Conservation (phyloP, 2,888 invertebrate genomes). For the Galerucella pusilla region DNA sequence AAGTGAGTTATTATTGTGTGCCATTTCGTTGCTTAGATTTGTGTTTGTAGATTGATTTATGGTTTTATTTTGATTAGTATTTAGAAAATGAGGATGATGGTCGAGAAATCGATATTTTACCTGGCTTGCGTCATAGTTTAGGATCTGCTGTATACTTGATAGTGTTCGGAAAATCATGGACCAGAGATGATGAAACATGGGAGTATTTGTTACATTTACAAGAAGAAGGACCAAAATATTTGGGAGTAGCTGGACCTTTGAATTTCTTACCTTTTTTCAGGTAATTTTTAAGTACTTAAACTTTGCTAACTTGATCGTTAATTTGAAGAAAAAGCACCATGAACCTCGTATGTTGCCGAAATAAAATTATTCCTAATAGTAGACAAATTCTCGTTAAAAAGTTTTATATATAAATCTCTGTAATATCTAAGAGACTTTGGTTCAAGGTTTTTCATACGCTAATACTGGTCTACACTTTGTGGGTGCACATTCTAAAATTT, state of each 20-base stretch:
- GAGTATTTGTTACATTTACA: slow-evolving; percentile 80
- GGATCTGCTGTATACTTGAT: slow-evolving; percentile 83
- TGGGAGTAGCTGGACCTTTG: slow-evolving; percentile 84
- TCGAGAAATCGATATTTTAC: slow-evolving; percentile 66
- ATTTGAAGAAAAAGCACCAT: background rate
- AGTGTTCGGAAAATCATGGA: slow-evolving; percentile 81
- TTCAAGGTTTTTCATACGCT: too few species aligned
- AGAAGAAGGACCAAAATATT: slow-evolving; percentile 84
- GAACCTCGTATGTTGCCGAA: background rate
- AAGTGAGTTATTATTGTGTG: slow-evolving; percentile 62
- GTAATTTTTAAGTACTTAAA: slow-evolving; percentile 30
- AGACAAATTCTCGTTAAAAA: too few species aligned
- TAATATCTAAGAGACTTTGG: too few species aligned
- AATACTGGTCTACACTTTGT: too few species aligned
- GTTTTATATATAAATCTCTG: too few species aligned
- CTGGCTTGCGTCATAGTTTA: slow-evolving; percentile 74
- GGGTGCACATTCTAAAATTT: too few species aligned
- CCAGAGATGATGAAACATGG: slow-evolving; percentile 79
- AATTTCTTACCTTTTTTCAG: slow-evolving; percentile 80
- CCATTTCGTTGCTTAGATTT: too few species aligned
- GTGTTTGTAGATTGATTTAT: background rate
- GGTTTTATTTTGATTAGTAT: slow-evolving; percentile 41
- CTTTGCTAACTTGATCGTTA: too few species aligned
- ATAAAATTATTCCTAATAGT: too few species aligned
- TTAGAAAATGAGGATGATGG: slow-evolving; percentile 41